Conservation (phyloP, 2,113 vertebrate genomes). For the Pteronura brasiliensis region DNA sequence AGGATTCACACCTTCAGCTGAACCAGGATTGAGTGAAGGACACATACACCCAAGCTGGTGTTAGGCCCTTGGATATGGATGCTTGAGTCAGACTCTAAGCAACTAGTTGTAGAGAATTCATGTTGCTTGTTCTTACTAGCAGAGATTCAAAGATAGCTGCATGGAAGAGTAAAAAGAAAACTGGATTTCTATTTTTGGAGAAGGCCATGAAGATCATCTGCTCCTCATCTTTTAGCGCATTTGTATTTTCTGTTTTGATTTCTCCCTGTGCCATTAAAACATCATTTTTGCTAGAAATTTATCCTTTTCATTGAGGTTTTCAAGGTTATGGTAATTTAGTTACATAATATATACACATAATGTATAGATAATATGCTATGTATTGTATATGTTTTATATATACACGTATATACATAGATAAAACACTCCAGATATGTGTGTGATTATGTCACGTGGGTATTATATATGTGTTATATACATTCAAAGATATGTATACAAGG, state of each 20-base stretch:
- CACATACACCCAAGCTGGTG: not conserved
- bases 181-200: not conserved
- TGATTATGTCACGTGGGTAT: not conserved
- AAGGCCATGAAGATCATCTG: not conserved
- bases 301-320: not conserved
- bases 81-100: not conserved
- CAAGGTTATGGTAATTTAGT: not conserved
- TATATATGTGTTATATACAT: not conserved
- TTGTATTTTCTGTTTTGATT: not conserved
- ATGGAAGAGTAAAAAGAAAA: not conserved
- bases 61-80: not conserved
- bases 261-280: not conserved
- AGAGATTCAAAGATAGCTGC: not conserved
- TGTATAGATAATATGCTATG: not conserved
- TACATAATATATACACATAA: not conserved
- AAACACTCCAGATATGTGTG: not conserved
- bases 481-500: not conserved
- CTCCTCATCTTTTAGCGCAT: not conserved
- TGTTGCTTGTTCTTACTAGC: not conserved
- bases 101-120: not conserved
- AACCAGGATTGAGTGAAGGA: not conserved
- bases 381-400: not conserved
- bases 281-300: not conserved
- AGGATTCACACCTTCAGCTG: not conserved
- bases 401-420: not conserved